These are phyloP conservation scores for Diadegma fenestrale DNA, from an alignment of 2,888 invertebrate genomes.

Conservation along the genomic window DNA sequence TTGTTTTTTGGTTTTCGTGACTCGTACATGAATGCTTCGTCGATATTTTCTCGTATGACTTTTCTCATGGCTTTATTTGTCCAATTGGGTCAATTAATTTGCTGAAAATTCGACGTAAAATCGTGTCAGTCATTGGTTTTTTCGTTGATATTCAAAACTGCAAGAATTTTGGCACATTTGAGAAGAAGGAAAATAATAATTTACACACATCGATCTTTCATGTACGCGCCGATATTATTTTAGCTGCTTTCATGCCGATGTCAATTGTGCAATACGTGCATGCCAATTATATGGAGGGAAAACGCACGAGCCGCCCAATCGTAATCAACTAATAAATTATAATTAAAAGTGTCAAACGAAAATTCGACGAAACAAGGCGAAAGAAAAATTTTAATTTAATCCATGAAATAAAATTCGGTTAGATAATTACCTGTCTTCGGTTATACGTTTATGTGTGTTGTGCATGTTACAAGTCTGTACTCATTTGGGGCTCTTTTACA, in stretches of 20 bases:
- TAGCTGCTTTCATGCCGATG: conserved; percentile 71
- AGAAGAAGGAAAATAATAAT: conserved; percentile 7
- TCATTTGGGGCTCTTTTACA: conserved; percentile 84
- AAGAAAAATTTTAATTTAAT: conserved; percentile 65
- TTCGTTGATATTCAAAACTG: background rate
- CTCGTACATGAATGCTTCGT: conserved; percentile 62
- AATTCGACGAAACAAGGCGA: conserved; percentile 45
- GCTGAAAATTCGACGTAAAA: background rate
- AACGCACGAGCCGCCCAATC: conserved; percentile 62
- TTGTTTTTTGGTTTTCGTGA: conserved; percentile 34
- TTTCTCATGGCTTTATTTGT: background rate
- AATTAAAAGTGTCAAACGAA: conserved; percentile 40
- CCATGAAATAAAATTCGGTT: conserved; percentile 76
- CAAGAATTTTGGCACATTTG: conserved; percentile 37
- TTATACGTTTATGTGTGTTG: conserved; percentile 83
- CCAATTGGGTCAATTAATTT: background rate
- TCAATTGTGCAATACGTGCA: conserved; percentile 77
- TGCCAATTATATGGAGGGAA: conserved; percentile 74
- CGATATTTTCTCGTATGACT: conserved; percentile 36
- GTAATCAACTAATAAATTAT: conserved; percentile 46
- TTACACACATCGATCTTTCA: conserved; percentile 49
- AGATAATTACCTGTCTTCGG: conserved; percentile 84
- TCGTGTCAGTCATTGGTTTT: background rate
- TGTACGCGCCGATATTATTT: conserved; percentile 66
- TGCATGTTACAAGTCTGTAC: conserved; percentile 84